Percentiles rank a stretch among this genome's conserved stretches.
phyloP scores from a whole-genome alignment of 1,140 invertebrate genomes.

The Steinernema khuongi region DNA sequence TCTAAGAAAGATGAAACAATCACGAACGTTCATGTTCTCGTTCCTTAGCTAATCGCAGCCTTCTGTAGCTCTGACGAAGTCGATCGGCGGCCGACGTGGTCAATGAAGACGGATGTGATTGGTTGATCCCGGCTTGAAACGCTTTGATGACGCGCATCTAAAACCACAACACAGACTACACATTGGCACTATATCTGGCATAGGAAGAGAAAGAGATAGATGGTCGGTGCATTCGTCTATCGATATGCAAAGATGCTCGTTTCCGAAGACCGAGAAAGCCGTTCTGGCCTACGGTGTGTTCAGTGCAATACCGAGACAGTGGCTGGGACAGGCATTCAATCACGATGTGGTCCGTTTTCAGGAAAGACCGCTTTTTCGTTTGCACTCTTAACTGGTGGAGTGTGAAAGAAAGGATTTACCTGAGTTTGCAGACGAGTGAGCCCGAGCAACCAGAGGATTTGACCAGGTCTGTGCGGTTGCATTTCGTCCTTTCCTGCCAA shows the following conservation, averaged over 20 bases:
- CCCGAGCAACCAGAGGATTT: slow-evolving; percentile 97
- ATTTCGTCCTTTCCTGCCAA: slow-evolving; percentile 62
- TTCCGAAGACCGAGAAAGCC: too few relatives aligned
- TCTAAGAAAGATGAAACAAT: slow-evolving; percentile 13
- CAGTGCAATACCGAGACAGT: neutral
- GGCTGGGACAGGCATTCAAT: neutral
- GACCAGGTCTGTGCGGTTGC: slow-evolving; percentile 70
- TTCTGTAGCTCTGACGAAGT: slow-evolving; percentile 34
- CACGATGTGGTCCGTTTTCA: neutral
- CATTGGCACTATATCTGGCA: neutral
- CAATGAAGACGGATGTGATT: slow-evolving; percentile 34
- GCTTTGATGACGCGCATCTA: slow-evolving; percentile 44
- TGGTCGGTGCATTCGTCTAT: neutral
- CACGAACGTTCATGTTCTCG: slow-evolving; percentile 40
- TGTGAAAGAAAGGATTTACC: slow-evolving; percentile 68
- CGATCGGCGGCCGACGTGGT: slow-evolving; percentile 39
- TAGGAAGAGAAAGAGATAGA: neutral
- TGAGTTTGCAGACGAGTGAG: slow-evolving; percentile 96
- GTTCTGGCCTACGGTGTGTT: neutral
- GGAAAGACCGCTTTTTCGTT: slow-evolving; percentile 4
- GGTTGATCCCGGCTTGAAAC: slow-evolving; percentile 31
- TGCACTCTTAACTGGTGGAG: neutral
- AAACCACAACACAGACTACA: slow-evolving; percentile 12
- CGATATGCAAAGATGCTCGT: neutral
- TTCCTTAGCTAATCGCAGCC: slow-evolving; percentile 34